Evolutionary conservation across 2,888 invertebrate species (phyloP).

Genomic region (Aphrophora alni): DNA sequence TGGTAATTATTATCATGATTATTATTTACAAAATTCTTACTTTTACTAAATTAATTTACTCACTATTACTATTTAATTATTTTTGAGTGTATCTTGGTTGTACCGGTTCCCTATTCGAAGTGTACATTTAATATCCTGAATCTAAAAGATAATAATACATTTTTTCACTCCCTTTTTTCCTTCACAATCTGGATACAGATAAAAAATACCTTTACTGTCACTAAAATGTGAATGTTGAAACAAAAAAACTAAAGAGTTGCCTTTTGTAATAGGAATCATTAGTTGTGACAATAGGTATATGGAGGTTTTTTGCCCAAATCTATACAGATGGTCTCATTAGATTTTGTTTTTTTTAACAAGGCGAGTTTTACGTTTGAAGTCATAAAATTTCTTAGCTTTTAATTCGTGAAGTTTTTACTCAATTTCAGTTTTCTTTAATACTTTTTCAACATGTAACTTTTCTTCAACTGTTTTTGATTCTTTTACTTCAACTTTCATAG

Average conservation of each 20-base stretch:
- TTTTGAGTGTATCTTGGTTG: too few relatives aligned
- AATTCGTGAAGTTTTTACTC: not conserved
- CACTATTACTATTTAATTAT: too few relatives aligned
- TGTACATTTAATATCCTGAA: too few relatives aligned
- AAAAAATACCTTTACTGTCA: too few relatives aligned
- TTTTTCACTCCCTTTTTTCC: too few relatives aligned
- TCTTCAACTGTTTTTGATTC: not conserved
- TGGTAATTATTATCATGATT: too few relatives aligned
- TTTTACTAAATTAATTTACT: too few relatives aligned
- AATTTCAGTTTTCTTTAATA: not conserved
- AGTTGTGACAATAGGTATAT: not conserved
- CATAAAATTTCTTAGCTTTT: conserved; percentile 32
- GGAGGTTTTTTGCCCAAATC: conserved; percentile 6
- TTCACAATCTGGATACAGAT: too few relatives aligned
- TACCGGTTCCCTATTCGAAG: too few relatives aligned
- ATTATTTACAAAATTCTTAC: too few relatives aligned
- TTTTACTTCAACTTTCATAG: not conserved
- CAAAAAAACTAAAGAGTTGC: not conserved
- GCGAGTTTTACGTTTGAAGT: conserved; percentile 11
- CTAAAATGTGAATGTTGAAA: not conserved
- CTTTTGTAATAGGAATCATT: not conserved
- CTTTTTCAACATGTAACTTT: not conserved
- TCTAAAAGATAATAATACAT: too few relatives aligned
- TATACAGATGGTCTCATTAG: conserved; percentile 1
- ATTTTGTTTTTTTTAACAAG: not conserved